Conservation (phyloP, 2,113 vertebrate genomes). For the Eublepharis macularius region DNA sequence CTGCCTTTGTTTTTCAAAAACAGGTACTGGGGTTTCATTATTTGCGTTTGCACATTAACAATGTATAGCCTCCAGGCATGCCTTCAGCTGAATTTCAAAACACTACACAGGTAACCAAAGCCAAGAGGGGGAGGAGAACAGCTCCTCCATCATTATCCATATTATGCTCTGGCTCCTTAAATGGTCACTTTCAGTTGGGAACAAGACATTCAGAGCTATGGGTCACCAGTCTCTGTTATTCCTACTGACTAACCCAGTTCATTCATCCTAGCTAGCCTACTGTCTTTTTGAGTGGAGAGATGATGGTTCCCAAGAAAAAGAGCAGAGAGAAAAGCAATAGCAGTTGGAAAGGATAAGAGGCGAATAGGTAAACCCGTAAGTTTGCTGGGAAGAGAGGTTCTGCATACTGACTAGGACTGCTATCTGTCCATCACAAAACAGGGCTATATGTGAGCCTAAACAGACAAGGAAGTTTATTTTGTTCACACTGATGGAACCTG, state of each 20-base stretch:
- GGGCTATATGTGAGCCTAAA: background rate
- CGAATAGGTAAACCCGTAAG: background rate
- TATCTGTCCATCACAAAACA: background rate
- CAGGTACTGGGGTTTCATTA: background rate
- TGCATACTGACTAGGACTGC: background rate
- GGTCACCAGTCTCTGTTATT: background rate
- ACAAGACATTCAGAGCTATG: background rate
- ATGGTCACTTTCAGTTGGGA: background rate
- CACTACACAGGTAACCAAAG: background rate
- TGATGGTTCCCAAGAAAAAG: background rate
- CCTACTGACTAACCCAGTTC: background rate
- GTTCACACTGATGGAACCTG: background rate
- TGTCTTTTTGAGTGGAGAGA: background rate
- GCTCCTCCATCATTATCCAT: background rate
- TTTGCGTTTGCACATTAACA: conserved; percentile 36
- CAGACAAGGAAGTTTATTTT: background rate
- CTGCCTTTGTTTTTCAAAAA: background rate
- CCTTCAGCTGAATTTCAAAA: background rate
- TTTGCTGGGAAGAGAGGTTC: background rate
- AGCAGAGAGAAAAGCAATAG: background rate
- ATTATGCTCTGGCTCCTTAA: background rate
- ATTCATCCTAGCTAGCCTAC: background rate
- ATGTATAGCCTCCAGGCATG: background rate
- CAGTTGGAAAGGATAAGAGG: background rate
- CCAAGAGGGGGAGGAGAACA: background rate